Conservation (phyloP, 2,797 vertebrate genomes). For the Strix occidentalis region DNA sequence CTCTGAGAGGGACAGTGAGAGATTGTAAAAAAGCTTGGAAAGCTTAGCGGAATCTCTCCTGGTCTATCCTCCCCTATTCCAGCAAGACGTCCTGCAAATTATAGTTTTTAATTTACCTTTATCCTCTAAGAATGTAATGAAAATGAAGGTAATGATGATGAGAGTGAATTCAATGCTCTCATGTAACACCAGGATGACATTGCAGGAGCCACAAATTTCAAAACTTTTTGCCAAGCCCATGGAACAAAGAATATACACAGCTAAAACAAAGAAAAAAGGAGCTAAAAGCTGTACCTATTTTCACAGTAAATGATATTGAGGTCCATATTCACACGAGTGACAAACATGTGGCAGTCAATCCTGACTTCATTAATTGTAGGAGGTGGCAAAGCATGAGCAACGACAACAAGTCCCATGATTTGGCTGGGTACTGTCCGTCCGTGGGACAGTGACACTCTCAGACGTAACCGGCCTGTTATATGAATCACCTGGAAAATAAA, state of each 20-base stretch:
- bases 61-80: background rate
- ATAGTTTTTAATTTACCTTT: background rate
- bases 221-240: background rate
- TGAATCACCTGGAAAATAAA: slow-evolving; percentile 91
- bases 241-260: background rate
- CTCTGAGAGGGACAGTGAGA: background rate
- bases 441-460: slow-evolving; percentile 92
- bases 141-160: background rate
- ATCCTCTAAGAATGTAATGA: background rate
- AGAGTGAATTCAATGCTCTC: background rate
- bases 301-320: slow-evolving; percentile 99
- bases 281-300: slow-evolving; percentile 87
- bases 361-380: slow-evolving; percentile 99
- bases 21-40: background rate
- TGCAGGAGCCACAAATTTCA: background rate
- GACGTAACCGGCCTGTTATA: slow-evolving; percentile 92
- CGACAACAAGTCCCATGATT: slow-evolving; percentile 97
- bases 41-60: background rate
- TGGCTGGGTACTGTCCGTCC: slow-evolving; percentile 91
- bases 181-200: background rate
- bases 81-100: background rate
- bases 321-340: slow-evolving; percentile 99
- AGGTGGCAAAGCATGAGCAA: slow-evolving; percentile 94
- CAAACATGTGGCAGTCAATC: slow-evolving; percentile 99
- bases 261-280: slow-evolving; percentile 23